A percentile compares a stretch with the other conserved stretches of the same genome.
Evolutionary conservation across 2,113 vertebrate genomes (phyloP).

Genomic region (Meleagris gallopavo): DNA sequence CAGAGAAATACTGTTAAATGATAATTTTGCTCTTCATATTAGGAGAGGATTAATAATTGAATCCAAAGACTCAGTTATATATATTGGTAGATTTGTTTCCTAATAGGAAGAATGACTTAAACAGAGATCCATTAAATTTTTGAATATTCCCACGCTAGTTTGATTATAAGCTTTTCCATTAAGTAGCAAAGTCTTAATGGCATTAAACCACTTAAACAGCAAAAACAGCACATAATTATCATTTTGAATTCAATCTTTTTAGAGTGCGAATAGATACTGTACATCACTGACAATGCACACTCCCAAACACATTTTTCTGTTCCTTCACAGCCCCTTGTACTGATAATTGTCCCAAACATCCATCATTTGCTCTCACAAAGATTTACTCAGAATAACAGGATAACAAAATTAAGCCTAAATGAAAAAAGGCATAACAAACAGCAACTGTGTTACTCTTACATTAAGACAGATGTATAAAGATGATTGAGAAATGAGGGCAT

Average conservation of each 20-base stretch:
- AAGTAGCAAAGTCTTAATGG: conserved; percentile 49
- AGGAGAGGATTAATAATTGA: conserved; percentile 50
- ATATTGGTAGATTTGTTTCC: conserved; percentile 56
- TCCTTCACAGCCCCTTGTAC: neutral
- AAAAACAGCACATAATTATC: conserved; percentile 59
- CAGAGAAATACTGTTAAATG: conserved; percentile 33
- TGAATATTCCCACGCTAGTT: conserved; percentile 55
- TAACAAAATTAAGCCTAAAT: neutral
- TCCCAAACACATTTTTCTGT: conserved; percentile 17
- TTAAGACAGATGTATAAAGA: neutral
- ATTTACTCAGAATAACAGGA: neutral
- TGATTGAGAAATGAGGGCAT: neutral
- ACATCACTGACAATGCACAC: conserved; percentile 35
- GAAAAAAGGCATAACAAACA: neutral
- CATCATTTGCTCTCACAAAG: neutral
- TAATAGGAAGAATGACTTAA: conserved; percentile 44
- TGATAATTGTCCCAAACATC: neutral
- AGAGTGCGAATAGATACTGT: conserved; percentile 8
- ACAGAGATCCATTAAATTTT: conserved; percentile 55
- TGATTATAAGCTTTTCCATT: conserved; percentile 59
- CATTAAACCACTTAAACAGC: conserved; percentile 59
- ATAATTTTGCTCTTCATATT: conserved; percentile 49
- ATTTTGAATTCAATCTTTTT: conserved; percentile 57
- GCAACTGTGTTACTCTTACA: neutral
- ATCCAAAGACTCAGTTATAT: conserved; percentile 31